Base-by-base conservation (phyloP, 2,888 invertebrate species). In the Erebia ligea region DNA sequence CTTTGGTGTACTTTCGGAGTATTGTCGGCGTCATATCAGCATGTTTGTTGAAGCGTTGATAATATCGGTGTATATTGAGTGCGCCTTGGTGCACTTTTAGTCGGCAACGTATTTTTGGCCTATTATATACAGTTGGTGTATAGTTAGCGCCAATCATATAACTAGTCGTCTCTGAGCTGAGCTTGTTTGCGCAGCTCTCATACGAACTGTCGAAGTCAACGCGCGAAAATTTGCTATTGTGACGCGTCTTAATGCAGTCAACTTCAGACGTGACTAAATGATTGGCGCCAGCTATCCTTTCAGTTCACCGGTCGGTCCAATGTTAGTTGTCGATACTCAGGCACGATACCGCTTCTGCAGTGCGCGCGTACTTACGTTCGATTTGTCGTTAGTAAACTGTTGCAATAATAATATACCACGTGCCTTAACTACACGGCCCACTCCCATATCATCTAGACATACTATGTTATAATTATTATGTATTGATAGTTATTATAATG, bases 361-460 rank as follows among this genome's bases (percentile, higher is more conserved):
- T 42, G 59, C 34, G 56, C 11, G 57, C 45, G 58, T 17, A 21
- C 58, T 48, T 67, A 48, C 25, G 40, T 67, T 25, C 58, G 58
- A 67, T 48, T 42, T 58, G 34, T 67, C 57, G 34, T 21, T 74
- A 70, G 73, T 69, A 68, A 80, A 79, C 80, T 80, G 84, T 82
- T 82, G 84, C 85, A 85, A 85, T 82, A 84, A 84, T 86, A 84
- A 68, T 68, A 86, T 84, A 86, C 84, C 84, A 86, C 86, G 92
- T 92, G 92, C 92, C 92, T 93, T 93, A 90, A 89, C 90, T 86
- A 82, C 87, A 82, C 88, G 89, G 89, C 90, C 89, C 87, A 84
- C 84, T 80, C 88, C 90, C 91, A 92, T 92, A 93, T 92, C 92
- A 91, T 80, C 82, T 91, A 91, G 89, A 86, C 87, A 84, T 89